These are phyloP conservation scores for Drosophila bocqueti DNA, from an alignment of 1,140 invertebrate species.

Conservation along the genomic window DNA sequence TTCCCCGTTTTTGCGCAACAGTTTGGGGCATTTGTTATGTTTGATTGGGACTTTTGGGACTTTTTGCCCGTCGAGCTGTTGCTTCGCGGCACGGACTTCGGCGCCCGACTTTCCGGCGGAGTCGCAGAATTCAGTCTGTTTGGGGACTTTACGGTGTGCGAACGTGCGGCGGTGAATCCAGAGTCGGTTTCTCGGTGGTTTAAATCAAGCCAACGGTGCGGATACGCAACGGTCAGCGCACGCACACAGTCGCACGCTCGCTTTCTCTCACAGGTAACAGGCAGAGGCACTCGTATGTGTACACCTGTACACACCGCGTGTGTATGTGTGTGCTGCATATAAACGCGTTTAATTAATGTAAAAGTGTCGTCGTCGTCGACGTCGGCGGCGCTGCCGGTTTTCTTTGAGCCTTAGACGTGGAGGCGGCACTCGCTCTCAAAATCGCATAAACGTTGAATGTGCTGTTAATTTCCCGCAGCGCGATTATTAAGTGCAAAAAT, in stretches of 20 bases:
- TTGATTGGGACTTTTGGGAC: conserved; percentile 64
- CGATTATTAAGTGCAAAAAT: conserved; percentile 71
- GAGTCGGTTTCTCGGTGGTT: conserved; percentile 14
- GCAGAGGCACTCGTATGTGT: conserved; percentile 12
- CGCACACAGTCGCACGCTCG: conserved; percentile 10
- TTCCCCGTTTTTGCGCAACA: conserved; percentile 70
- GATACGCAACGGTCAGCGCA: conserved; percentile 53
- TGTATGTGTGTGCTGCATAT: conserved; percentile 52
- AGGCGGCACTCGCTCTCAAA: conserved; percentile 22
- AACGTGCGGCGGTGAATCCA: conserved; percentile 52
- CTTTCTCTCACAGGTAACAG: conserved; percentile 42
- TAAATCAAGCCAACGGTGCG: conserved; percentile 29
- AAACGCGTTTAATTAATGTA: conserved; percentile 81
- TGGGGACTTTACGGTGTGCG: conserved; percentile 76
- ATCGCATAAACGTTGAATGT: conserved; percentile 58
- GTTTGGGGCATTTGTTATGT: conserved; percentile 72
- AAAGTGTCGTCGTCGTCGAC: conserved; percentile 75
- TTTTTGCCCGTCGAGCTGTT: conserved; percentile 67
- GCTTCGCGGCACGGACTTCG: conserved; percentile 58
- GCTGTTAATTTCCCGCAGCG: conserved; percentile 63
- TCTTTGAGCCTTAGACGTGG: conserved; percentile 27
- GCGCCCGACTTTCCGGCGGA: conserved; percentile 44
- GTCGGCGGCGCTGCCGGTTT: conserved; percentile 25
- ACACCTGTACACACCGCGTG: conserved; percentile 20
- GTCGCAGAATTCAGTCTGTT: conserved; percentile 71